These are phyloP conservation scores for Amphiura filiformis DNA, from an alignment of 35 echinoderm and acorn worm genomes.

Conservation along the genomic window DNA sequence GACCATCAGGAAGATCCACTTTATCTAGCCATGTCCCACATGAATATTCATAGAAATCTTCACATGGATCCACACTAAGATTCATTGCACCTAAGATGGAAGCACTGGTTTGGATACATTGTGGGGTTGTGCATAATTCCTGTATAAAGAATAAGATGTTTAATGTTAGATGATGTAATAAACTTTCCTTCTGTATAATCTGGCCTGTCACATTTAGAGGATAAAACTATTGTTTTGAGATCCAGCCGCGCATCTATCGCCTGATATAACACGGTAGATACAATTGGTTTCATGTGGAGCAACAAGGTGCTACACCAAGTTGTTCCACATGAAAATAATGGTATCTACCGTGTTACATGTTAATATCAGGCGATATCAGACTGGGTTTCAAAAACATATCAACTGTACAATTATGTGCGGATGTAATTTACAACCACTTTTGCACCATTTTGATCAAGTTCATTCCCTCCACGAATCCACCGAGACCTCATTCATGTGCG, in stretches of 20 bases:
- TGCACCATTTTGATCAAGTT: no score
- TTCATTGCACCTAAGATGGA: slow-evolving; percentile 27
- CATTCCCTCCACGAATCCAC: no score
- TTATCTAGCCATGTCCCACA: slow-evolving; percentile 68
- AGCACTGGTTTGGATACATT: background rate
- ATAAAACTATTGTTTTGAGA: background rate
- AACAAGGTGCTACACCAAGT: background rate
- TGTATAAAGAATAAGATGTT: background rate
- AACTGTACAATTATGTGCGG: no score
- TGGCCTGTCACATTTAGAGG: background rate
- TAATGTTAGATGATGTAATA: background rate
- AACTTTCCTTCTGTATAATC: background rate
- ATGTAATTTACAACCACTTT: no score
- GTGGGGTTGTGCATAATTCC: background rate
- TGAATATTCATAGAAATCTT: slow-evolving; percentile 75
- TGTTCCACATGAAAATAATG: no score
- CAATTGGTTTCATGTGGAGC: background rate
- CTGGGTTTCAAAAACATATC: background rate
- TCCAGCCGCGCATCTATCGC: no score
- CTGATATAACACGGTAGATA: no score
- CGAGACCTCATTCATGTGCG: no score
- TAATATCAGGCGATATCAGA: background rate
- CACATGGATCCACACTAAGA: slow-evolving; percentile 44
- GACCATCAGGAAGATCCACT: slow-evolving; percentile 48
- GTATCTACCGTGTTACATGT: no score